Conservation (phyloP, 2,888 invertebrate genomes). For the Criorhina ranunculi region DNA sequence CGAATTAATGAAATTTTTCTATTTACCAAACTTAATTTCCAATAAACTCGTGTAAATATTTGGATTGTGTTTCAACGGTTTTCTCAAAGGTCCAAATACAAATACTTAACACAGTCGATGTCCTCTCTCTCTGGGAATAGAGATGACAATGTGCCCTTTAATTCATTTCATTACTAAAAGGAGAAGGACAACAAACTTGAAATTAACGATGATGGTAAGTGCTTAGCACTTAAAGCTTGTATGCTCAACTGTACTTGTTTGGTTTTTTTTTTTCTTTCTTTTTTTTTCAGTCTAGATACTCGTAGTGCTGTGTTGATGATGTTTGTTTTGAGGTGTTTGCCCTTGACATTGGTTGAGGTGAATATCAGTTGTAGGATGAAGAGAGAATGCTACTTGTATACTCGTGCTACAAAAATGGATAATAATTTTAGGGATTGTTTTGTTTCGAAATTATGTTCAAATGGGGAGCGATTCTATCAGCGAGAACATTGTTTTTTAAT, state of each 20-base stretch:
- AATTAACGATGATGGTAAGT: slow-evolving; percentile 69
- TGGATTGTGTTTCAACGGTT: slow-evolving; percentile 48
- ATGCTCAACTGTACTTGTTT: slow-evolving; percentile 30
- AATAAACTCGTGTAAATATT: slow-evolving; percentile 69
- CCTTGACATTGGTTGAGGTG: slow-evolving; percentile 51
- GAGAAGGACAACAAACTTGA: slow-evolving; percentile 67
- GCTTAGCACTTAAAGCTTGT: slow-evolving; percentile 55
- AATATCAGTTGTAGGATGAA: background rate
- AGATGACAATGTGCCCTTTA: slow-evolving; percentile 57
- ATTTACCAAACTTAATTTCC: slow-evolving; percentile 67
- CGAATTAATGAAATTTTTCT: slow-evolving; percentile 55
- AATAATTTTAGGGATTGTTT: background rate
- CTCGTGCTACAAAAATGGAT: slow-evolving; percentile 9
- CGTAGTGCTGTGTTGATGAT: slow-evolving; percentile 31
- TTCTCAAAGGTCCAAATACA: slow-evolving; percentile 14
- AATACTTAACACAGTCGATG: slow-evolving; percentile 40
- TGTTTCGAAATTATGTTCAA: slow-evolving; percentile 15
- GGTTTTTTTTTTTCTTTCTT: slow-evolving; percentile 3
- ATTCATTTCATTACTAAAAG: slow-evolving; percentile 59
- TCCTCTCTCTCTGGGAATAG: background rate
- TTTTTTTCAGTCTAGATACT: background rate
- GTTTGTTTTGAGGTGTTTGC: slow-evolving; percentile 55
- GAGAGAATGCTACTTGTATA: background rate
- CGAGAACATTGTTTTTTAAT: slow-evolving; percentile 6
- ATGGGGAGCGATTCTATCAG: slow-evolving; percentile 11